Conservation (phyloP, 1,140 invertebrate species). For the Condylostylus longicornis region DNA sequence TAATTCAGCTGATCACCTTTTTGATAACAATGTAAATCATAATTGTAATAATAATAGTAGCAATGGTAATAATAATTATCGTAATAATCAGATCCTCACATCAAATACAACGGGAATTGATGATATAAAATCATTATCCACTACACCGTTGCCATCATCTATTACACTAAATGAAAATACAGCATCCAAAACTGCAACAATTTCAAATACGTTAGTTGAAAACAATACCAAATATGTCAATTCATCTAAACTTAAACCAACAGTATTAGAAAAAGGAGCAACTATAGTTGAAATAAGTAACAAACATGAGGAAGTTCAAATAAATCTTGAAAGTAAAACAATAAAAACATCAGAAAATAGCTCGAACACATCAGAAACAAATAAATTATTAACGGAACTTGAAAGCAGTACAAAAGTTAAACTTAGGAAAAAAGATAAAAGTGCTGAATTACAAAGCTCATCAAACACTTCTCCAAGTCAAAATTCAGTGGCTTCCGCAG, state of each 20-base stretch:
- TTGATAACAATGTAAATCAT: too few relatives aligned
- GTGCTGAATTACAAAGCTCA: slow-evolving; percentile 16
- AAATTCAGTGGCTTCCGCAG: background rate
- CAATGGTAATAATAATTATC: too few relatives aligned
- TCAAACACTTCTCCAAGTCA: slow-evolving; percentile 15
- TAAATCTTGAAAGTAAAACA: background rate
- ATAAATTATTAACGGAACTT: too few relatives aligned
- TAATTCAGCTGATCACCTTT: too few relatives aligned
- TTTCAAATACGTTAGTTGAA: slow-evolving; percentile 25
- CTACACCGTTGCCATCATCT: background rate
- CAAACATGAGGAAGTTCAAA: background rate
- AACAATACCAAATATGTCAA: slow-evolving; percentile 30
- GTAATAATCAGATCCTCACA: too few relatives aligned
- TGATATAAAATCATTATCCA: background rate
- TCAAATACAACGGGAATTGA: background rate
- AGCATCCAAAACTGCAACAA: slow-evolving; percentile 6
- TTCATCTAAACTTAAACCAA: slow-evolving; percentile 20
- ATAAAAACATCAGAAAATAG: too few relatives aligned
- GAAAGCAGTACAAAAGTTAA: slow-evolving; percentile 33
- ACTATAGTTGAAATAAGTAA: too few relatives aligned
- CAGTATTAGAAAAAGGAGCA: slow-evolving; percentile 22
- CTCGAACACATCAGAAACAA: too few relatives aligned
- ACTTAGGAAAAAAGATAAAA: slow-evolving; percentile 37
- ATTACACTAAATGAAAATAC: background rate
- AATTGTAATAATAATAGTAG: too few relatives aligned